Evolutionary conservation across 2,888 invertebrate genomes (phyloP).

Genomic region (Nomada ruficornis): DNA sequence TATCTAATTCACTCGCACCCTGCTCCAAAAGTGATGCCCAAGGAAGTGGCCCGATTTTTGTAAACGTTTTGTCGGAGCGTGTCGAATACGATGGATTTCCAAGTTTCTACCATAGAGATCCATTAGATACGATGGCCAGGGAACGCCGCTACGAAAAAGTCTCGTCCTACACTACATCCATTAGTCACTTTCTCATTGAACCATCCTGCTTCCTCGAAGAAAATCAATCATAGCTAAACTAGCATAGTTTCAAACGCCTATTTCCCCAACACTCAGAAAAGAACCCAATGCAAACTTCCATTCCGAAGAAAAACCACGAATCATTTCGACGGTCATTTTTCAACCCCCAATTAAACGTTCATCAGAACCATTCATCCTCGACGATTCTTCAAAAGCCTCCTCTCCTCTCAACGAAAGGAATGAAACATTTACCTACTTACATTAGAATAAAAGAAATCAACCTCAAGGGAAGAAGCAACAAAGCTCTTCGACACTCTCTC

Average conservation of each 20-base stretch:
- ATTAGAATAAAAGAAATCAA: no score
- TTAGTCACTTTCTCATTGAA: slow-evolving; percentile 27
- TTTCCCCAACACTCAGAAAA: neutral
- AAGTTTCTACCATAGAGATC: neutral
- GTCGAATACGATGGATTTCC: no score
- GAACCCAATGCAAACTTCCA: neutral
- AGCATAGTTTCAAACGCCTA: neutral
- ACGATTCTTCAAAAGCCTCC: neutral
- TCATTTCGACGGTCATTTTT: no score
- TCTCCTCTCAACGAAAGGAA: no score
- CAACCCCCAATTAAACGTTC: no score
- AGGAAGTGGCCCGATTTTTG: neutral
- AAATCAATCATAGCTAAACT: slow-evolving; percentile 15
- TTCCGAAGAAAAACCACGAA: no score
- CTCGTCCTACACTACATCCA: neutral
- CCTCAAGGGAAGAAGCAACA: no score
- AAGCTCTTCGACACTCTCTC: no score
- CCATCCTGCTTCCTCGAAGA: neutral
- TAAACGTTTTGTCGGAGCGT: neutral
- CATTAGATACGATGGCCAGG: slow-evolving; percentile 19
- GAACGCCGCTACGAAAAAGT: slow-evolving; percentile 13
- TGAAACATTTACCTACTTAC: no score
- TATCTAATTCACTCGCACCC: neutral
- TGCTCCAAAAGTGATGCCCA: neutral
- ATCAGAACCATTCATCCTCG: no score